Percentiles rank a stretch among this genome's conserved stretches.
Evolutionary conservation across 2,888 invertebrate species (phyloP).

Genomic region (Toxonevra muliebris): DNA sequence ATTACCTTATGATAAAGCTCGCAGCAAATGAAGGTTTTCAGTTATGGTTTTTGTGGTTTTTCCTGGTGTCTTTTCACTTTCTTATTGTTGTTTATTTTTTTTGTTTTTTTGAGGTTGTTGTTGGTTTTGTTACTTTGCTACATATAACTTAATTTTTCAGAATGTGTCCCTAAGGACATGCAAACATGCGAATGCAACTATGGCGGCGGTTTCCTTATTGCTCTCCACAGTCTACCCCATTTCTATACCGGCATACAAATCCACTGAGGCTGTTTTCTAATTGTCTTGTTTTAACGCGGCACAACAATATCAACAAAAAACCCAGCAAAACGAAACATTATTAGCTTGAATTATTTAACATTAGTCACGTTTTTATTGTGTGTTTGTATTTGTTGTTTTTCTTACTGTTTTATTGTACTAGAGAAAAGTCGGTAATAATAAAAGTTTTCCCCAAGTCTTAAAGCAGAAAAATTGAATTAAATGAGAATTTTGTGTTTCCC

Average conservation of each 20-base stretch:
- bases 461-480: constrained; percentile 24
- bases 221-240: not conserved
- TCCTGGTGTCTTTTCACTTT: not conserved
- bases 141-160: constrained; percentile 25
- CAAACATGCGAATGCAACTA: constrained; percentile 29
- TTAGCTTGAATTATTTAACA: constrained; percentile 47
- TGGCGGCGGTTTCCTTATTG: not conserved
- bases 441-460: not conserved
- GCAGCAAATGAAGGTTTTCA: too few relatives aligned
- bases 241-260: not conserved
- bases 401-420: not conserved
- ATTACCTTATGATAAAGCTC: too few relatives aligned
- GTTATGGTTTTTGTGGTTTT: constrained; percentile 22
- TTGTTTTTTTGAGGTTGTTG: not conserved
- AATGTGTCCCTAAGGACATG: constrained; percentile 28
- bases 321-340: constrained; percentile 37
- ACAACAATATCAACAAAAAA: not conserved
- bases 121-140: not conserved
- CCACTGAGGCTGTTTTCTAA: constrained; percentile 5
- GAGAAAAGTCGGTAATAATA: constrained; percentile 6
- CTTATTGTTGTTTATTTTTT: not conserved
- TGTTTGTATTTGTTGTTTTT: constrained; percentile 12
- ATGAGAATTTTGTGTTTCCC: constrained; percentile 1
- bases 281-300: constrained; percentile 6
- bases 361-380: constrained; percentile 40